Base-by-base conservation (phyloP, 2,113 vertebrate species). In the Mormoops blainvillei region DNA sequence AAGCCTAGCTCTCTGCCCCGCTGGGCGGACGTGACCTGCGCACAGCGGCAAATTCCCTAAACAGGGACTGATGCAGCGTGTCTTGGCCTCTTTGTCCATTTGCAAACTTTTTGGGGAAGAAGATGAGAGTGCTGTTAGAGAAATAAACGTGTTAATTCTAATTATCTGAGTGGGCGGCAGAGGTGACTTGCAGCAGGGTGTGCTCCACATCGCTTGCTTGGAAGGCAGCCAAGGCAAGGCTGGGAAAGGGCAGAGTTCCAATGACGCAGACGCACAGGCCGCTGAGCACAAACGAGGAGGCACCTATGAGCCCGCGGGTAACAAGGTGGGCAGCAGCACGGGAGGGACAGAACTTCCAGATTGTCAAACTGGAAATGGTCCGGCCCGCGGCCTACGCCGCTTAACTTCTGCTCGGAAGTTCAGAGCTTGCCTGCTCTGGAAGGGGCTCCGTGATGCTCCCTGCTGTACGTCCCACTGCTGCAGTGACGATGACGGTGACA, bases 111-210 rank as follows among this genome's bases (percentile, higher is more conserved):
- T 11, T 0, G 0, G 76, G n/a, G 68, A 33, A 36, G 61, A 56
- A n/a, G 83, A 83, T 13, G 74, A 95, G 93, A 83, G 73, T 5
- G 67, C 88, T 68, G 33, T 67, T 94, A 70, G 89, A 65, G 78
- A 95, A 94, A 97, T 87, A 65, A 54, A 87, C 33, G 87, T 96
- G 87, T 85, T 97, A 95, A 68, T 93, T 96, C 94, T 95, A 84
- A 98, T 95, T 84, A 95, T 89, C 95, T 14, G 16, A 41, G 58
- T 22, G 1, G 91, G 86, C 0, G 24, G 63, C 24, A 20, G 54
- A 86, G 82, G 77, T 91, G 95, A 92, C 85, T 54, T 13, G 71
- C 4, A 12, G 68, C 50, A 65, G 78, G 67, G 56, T 43, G 71
- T 73, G 67, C 89, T 67, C 81, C 14, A 0, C 76, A 56, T 93